Conservation (phyloP, 2,113 vertebrate species). For the Gallinago paraguaiae region DNA sequence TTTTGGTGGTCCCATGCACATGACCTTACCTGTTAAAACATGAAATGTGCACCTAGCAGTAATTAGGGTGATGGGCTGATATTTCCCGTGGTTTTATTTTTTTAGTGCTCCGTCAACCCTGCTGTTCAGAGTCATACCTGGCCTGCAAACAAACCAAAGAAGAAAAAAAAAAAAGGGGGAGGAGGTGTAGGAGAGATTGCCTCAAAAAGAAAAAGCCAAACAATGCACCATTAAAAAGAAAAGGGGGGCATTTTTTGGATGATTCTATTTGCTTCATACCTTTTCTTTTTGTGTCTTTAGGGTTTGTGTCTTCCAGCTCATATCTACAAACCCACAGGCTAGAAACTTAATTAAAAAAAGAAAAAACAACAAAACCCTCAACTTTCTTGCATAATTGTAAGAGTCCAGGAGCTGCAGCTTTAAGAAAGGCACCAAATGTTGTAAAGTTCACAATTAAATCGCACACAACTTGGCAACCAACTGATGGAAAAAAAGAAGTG, state of each 20-base stretch:
- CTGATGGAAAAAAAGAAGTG: neutral
- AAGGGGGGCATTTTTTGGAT: neutral
- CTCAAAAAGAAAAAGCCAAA: neutral
- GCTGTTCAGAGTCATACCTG: neutral
- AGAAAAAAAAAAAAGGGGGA: neutral
- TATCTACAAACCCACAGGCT: neutral
- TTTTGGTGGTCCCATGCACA: neutral
- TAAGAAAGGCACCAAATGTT: neutral
- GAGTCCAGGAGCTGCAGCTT: conserved; percentile 16
- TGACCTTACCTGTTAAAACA: neutral
- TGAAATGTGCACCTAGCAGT: neutral
- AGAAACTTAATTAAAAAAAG: conserved; percentile 4
- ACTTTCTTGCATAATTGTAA: neutral
- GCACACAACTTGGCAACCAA: neutral
- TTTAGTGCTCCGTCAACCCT: neutral
- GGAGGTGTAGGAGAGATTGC: neutral
- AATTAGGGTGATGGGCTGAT: neutral
- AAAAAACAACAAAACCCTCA: neutral
- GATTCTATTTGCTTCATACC: neutral
- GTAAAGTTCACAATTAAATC: neutral
- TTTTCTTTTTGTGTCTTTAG: neutral
- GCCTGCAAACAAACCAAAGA: too few species aligned
- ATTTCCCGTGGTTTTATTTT: neutral
- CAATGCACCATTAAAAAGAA: neutral
- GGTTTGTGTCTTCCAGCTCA: neutral